Percentiles rank a stretch among this genome's conserved stretches.
Evolutionary conservation across 2,888 invertebrate species (phyloP).

Genomic region (Taenaris catops): DNA sequence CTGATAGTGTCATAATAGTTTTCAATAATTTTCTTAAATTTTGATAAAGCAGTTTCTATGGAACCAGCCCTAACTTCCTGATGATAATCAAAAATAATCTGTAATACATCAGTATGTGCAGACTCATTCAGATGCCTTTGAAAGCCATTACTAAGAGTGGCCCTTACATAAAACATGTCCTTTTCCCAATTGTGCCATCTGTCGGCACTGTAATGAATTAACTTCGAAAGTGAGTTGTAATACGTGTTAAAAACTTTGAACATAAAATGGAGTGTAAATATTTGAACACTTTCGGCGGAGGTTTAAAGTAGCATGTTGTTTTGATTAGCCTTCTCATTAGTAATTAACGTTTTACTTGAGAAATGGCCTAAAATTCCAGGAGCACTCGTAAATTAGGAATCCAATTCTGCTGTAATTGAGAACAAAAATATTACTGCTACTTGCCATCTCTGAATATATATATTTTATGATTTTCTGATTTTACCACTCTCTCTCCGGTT

Average conservation of each 20-base stretch:
- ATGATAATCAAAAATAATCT: conserved; percentile 97
- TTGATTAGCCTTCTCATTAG: too few relatives aligned
- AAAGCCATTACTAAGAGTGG: conserved; percentile 94
- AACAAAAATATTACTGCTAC: too few relatives aligned
- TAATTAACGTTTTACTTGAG: too few relatives aligned
- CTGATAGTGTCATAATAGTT: conserved; percentile 86
- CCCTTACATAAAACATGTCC: conserved; percentile 2
- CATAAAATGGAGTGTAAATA: conserved; percentile 9
- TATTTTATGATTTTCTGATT: too few relatives aligned
- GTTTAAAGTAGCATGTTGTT: conserved; percentile 4
- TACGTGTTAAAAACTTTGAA: conserved; percentile 5
- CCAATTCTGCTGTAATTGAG: too few relatives aligned
- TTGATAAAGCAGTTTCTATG: conserved; percentile 88
- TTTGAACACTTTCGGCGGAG: conserved; percentile 1
- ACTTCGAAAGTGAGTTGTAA: conserved; percentile 3
- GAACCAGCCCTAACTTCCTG: conserved; percentile 92
- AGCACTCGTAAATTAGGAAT: too few relatives aligned
- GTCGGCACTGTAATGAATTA: conserved; percentile 7
- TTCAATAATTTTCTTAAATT: conserved; percentile 89
- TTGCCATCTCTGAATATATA: too few relatives aligned
- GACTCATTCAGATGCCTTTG: conserved; percentile 94
- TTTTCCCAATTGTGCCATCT: conserved; percentile 8
- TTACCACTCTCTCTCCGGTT: too few relatives aligned
- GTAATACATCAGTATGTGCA: conserved; percentile 88
- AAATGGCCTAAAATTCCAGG: too few relatives aligned